Evolutionary conservation across 2,113 vertebrate species (phyloP).

Genomic region (Pica pica): DNA sequence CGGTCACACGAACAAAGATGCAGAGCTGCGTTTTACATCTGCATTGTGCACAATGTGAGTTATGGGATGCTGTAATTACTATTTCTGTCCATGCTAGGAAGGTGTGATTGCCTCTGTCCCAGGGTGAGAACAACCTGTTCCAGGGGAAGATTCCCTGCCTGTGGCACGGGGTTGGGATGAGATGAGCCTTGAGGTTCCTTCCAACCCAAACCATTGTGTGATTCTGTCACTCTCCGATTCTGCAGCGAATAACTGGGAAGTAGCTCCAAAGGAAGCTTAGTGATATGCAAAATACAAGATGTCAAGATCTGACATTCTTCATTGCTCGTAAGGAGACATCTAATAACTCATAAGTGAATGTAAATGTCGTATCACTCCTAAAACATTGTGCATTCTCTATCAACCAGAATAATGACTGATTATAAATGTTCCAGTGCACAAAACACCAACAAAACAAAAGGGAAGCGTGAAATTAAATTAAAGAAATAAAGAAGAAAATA

Average conservation of each 20-base stretch:
- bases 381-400: slow-evolving; percentile 2
- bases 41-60: neutral
- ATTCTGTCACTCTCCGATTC: neutral
- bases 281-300: slow-evolving; percentile 34
- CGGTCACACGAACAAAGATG: accelerated
- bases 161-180: neutral
- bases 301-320: slow-evolving; percentile 39
- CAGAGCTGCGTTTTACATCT: neutral
- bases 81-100: neutral
- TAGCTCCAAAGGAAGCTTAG: neutral
- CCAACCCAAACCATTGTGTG: neutral
- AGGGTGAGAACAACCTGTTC: neutral
- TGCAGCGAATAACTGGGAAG: neutral
- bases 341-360: slow-evolving; percentile 48
- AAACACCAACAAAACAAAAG: slow-evolving; percentile 32
- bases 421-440: neutral
- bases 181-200: neutral
- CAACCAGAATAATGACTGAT: slow-evolving; percentile 51
- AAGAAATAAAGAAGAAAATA: neutral
- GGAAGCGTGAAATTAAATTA: slow-evolving; percentile 11
- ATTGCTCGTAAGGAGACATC: slow-evolving; percentile 2
- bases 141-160: neutral
- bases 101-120: neutral
- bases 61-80: neutral
- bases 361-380: slow-evolving; percentile 55